Conservation (phyloP, 1,140 invertebrate genomes). For the Calosoma granatense region DNA sequence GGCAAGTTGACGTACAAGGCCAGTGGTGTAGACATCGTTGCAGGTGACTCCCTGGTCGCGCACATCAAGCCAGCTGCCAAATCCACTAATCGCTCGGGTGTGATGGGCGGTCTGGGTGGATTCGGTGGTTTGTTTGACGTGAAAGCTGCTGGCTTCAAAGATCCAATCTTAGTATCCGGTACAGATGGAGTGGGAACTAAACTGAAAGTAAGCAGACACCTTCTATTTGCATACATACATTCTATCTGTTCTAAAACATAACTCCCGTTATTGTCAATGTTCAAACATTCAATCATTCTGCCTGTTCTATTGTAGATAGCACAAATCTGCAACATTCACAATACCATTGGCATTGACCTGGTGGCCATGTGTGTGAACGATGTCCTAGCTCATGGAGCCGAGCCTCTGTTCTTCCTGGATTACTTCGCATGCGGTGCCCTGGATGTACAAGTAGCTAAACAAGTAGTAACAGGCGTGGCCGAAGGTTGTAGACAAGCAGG, state of each 20-base stretch:
- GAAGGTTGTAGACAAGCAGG: slow-evolving; percentile 77
- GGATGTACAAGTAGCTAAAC: slow-evolving; percentile 59
- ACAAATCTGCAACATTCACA: slow-evolving; percentile 63
- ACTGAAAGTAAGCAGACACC: slow-evolving; percentile 54
- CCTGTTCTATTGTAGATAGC: slow-evolving; percentile 55
- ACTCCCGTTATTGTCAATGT: not conserved
- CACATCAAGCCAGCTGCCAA: slow-evolving; percentile 69
- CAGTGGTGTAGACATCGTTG: slow-evolving; percentile 88
- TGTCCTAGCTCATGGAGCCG: slow-evolving; percentile 86
- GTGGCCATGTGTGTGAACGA: slow-evolving; percentile 99
- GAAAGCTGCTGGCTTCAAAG: slow-evolving; percentile 53
- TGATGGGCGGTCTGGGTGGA: slow-evolving; percentile 72
- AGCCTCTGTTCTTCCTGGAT: slow-evolving; percentile 92
- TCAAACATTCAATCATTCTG: slow-evolving; percentile 7
- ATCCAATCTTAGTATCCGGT: slow-evolving; percentile 85
- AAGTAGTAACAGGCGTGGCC: slow-evolving; percentile 76
- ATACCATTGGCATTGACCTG: slow-evolving; percentile 86
- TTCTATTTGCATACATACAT: slow-evolving; percentile 6
- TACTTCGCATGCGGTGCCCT: slow-evolving; percentile 90
- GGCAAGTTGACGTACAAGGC: slow-evolving; percentile 76
- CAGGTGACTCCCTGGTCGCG: slow-evolving; percentile 76
- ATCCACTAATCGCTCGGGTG: slow-evolving; percentile 58
- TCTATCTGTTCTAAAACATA: slow-evolving; percentile 11
- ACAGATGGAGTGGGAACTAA: slow-evolving; percentile 98
- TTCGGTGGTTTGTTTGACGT: slow-evolving; percentile 89